These are phyloP conservation scores for Drosophila seclusa DNA, from an alignment of 2,888 invertebrate species.

Conservation along the genomic window DNA sequence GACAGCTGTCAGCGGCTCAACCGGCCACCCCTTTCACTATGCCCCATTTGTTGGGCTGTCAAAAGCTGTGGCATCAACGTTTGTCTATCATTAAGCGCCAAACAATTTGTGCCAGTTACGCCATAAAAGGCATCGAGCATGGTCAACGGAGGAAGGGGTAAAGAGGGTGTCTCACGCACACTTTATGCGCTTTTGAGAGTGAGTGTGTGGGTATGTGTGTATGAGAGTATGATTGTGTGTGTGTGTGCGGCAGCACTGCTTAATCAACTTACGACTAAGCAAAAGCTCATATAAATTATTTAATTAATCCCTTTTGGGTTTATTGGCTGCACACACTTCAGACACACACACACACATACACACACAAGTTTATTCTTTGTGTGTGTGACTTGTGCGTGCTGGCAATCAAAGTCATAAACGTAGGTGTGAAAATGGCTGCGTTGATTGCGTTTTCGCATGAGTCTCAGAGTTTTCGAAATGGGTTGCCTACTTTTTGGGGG, in stretches of 20 bases:
- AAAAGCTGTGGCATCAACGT: constrained; percentile 53
- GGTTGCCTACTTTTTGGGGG: constrained; percentile 57
- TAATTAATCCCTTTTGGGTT: constrained; percentile 76
- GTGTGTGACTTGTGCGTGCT: constrained; percentile 58
- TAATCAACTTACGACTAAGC: constrained; percentile 75
- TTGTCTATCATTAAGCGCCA: constrained; percentile 67
- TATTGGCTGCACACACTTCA: constrained; percentile 59
- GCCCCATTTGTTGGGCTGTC: constrained; percentile 26
- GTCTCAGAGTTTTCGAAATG: constrained; percentile 45
- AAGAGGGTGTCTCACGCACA: constrained; percentile 55
- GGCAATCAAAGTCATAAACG: constrained; percentile 77
- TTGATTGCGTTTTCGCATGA: constrained; percentile 71
- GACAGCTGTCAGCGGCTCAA: constrained; percentile 30
- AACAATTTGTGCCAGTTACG: constrained; percentile 55
- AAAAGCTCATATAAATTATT: constrained; percentile 78
- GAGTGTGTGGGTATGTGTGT: constrained; percentile 2
- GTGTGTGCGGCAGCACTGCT: constrained; percentile 45
- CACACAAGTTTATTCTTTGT: constrained; percentile 1
- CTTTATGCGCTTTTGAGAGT: constrained; percentile 67
- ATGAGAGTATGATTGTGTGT: not conserved
- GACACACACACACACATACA: constrained; percentile 8
- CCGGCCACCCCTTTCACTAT: not conserved
- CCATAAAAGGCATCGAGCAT: constrained; percentile 45
- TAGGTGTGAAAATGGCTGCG: constrained; percentile 69
- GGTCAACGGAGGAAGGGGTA: not conserved